Conservation (phyloP, 2,888 invertebrate genomes). For the Tenthredo livida region DNA sequence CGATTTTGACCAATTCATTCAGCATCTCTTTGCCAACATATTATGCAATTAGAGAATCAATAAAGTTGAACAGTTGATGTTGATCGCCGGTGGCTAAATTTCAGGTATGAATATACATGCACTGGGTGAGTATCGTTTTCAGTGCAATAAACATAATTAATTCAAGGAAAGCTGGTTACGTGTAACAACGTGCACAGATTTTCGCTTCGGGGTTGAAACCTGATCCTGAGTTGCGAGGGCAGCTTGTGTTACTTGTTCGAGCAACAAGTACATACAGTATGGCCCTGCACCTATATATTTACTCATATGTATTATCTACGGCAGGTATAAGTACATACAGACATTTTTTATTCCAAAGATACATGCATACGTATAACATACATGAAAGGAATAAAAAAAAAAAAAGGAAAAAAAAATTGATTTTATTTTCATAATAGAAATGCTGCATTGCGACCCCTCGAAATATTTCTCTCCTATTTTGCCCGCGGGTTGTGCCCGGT, state of each 20-base stretch:
- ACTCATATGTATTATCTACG: not conserved
- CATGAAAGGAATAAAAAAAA: not conserved
- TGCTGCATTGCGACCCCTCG: conserved; percentile 50
- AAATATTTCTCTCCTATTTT: conserved; percentile 39
- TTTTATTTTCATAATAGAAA: conserved; percentile 41
- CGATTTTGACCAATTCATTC: not conserved
- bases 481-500: conserved; percentile 37
- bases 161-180: conserved; percentile 5
- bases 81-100: not conserved
- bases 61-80: not conserved
- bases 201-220: conserved; percentile 1
- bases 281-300: not conserved
- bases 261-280: conserved; percentile 13
- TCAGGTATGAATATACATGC: not conserved
- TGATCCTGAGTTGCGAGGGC: not conserved
- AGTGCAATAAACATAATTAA: conserved; percentile 9
- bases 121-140: not conserved
- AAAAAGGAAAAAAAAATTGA: not conserved
- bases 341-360: not conserved
- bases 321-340: not conserved
- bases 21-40: not conserved
- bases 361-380: not conserved
- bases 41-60: not conserved
- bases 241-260: conserved; percentile 15
- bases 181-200: conserved; percentile 18